Conservation (phyloP, 2,113 vertebrate genomes). For the Alethe diademata region DNA sequence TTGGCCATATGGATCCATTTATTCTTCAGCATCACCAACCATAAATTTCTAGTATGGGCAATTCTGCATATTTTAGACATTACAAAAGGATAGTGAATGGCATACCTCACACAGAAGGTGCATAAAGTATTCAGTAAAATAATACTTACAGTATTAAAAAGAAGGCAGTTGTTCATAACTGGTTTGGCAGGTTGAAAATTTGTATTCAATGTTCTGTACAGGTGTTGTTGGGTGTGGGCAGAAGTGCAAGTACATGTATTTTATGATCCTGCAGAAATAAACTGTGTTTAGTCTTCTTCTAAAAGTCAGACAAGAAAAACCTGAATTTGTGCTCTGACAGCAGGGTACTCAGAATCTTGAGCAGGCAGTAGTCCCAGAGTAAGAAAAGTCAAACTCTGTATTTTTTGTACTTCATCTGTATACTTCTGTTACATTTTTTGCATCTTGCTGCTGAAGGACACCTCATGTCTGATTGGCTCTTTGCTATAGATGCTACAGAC, state of each 20-base stretch:
- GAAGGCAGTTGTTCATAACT: not conserved
- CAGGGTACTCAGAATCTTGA: not conserved
- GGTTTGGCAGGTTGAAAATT: not conserved
- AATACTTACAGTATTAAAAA: not conserved
- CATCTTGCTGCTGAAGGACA: not conserved
- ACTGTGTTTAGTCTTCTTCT: not conserved
- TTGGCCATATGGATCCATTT: accelerated
- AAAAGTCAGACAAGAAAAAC: not conserved
- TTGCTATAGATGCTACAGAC: not conserved
- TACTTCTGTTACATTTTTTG: not conserved
- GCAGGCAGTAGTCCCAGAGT: not conserved
- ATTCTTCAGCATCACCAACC: not conserved
- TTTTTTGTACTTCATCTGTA: not conserved
- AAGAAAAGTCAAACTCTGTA: not conserved
- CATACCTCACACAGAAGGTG: not conserved
- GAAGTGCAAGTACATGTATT: not conserved
- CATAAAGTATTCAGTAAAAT: not conserved
- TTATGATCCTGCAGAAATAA: not conserved
- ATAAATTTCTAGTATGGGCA: not conserved
- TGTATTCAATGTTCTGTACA: not conserved
- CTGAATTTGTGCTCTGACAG: slow-evolving; percentile 25
- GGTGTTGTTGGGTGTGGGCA: not conserved
- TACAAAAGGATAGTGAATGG: not conserved
- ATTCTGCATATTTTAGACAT: not conserved
- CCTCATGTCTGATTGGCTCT: not conserved